These are phyloP conservation scores for Dendropsophus ebraccatus DNA, from an alignment of 2,113 vertebrate species.

Conservation along the genomic window DNA sequence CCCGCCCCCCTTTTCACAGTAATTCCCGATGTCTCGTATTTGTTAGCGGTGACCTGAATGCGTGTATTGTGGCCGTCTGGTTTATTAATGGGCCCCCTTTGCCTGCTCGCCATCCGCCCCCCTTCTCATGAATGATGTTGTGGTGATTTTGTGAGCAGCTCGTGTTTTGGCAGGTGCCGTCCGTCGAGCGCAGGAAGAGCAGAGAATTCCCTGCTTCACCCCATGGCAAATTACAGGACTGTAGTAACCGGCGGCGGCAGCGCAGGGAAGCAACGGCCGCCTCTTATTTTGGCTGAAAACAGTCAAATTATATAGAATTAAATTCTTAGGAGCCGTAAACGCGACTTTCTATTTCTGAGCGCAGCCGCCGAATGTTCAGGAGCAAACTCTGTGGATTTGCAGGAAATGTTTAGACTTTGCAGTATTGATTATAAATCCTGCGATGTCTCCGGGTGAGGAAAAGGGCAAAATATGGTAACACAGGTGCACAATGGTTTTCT, in stretches of 20 bases:
- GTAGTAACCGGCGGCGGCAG: neutral
- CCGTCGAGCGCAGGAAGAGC: conserved; percentile 16
- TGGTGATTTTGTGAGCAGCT: conserved; percentile 68
- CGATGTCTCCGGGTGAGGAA: neutral
- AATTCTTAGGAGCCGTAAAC: conserved; percentile 24
- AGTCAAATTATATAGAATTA: conserved; percentile 41
- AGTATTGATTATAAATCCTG: neutral
- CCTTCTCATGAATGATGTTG: conserved; percentile 67
- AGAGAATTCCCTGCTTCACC: conserved; percentile 39
- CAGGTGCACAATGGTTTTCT: no score
- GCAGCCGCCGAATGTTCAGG: neutral
- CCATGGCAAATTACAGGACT: conserved; percentile 23
- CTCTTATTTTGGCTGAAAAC: neutral
- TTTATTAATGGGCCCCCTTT: conserved; percentile 73
- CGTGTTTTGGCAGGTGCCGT: conserved; percentile 65
- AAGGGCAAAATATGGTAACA: no score
- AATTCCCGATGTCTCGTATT: conserved; percentile 61
- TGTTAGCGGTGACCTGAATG: conserved; percentile 72
- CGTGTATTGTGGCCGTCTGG: conserved; percentile 69
- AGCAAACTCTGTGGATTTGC: no score
- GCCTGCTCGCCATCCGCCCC: conserved; percentile 64
- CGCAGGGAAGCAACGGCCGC: neutral
- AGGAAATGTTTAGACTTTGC: neutral
- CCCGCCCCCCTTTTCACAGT: conserved; percentile 7
- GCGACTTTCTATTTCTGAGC: conserved; percentile 4